Percentiles rank a stretch among this genome's conserved stretches.
These are phyloP conservation scores for Drosophila antonietae DNA, from an alignment of 2,888 invertebrate genomes.

Conservation along the genomic window DNA sequence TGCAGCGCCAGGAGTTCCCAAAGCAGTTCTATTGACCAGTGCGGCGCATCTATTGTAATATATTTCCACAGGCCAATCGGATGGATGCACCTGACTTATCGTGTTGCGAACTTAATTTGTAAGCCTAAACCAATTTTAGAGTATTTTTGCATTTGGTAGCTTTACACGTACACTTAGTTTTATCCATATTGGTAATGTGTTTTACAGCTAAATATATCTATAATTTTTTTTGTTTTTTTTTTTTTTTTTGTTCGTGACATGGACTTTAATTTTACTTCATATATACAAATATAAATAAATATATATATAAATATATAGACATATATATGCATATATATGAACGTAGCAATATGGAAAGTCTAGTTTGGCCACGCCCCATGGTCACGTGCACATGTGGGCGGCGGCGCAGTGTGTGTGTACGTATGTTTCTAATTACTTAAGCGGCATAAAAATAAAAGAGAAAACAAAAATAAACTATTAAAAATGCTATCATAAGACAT, in stretches of 20 bases:
- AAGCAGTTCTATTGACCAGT: conserved; percentile 9
- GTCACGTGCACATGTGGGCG: conserved; percentile 14
- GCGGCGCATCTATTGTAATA: conserved; percentile 65
- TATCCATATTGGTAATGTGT: conserved; percentile 43
- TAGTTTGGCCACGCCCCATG: conserved; percentile 30
- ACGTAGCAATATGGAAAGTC: conserved; percentile 23
- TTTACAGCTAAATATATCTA: neutral
- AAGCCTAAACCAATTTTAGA: conserved; percentile 60
- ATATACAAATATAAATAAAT: conserved; percentile 4
- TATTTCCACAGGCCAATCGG: conserved; percentile 46
- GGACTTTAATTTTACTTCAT: conserved; percentile 7
- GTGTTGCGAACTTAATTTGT: conserved; percentile 36
- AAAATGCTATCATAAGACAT: conserved; percentile 23
- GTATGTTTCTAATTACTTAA: conserved; percentile 32
- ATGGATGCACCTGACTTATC: conserved; percentile 23
- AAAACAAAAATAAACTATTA: conserved; percentile 16
- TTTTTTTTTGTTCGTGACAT: conserved; percentile 12
- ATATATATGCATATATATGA: conserved; percentile 2
- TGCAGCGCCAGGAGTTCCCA: neutral
- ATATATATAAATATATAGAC: conserved; percentile 11
- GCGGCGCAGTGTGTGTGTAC: conserved; percentile 13
- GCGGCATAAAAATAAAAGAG: conserved; percentile 8
- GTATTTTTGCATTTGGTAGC: conserved; percentile 73
- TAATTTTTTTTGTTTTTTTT: conserved; percentile 20
- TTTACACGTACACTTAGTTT: conserved; percentile 55